Conservation (phyloP, 1,140 invertebrate species). For the Sinella curviseta region DNA sequence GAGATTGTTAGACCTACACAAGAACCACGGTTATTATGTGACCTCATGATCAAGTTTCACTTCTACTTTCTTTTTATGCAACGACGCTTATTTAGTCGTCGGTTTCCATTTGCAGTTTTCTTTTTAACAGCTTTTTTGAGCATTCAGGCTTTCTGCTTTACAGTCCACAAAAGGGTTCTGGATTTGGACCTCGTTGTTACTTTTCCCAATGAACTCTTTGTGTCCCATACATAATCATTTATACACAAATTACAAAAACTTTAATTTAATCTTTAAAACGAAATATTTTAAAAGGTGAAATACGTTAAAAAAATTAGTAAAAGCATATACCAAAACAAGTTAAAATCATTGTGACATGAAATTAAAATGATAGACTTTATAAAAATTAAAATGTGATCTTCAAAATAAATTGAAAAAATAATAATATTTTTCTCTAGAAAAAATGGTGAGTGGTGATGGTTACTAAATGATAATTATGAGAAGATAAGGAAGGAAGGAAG, state of each 20-base stretch:
- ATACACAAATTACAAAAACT: neutral
- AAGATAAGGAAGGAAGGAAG: too few relatives aligned
- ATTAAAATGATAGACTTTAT: too few relatives aligned
- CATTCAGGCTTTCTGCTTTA: neutral
- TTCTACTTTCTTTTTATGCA: neutral
- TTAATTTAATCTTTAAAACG: neutral
- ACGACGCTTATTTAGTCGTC: conserved; percentile 16
- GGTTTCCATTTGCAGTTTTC: neutral
- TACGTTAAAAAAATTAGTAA: too few relatives aligned
- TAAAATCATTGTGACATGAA: too few relatives aligned
- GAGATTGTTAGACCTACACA: neutral
- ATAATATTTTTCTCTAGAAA: too few relatives aligned
- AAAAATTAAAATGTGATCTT: too few relatives aligned
- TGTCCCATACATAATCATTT: neutral
- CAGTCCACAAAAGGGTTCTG: conserved; percentile 7
- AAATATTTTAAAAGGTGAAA: neutral
- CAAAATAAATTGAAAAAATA: too few relatives aligned
- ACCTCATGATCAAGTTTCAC: neutral
- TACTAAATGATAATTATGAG: too few relatives aligned
- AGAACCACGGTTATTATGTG: neutral
- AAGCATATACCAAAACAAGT: too few relatives aligned
- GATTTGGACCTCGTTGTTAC: neutral
- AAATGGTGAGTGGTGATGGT: too few relatives aligned
- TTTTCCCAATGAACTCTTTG: neutral
- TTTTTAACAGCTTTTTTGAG: conserved; percentile 18